Base-by-base conservation (phyloP, 2,888 invertebrate genomes). In the Scelioninae gen. 1 region DNA sequence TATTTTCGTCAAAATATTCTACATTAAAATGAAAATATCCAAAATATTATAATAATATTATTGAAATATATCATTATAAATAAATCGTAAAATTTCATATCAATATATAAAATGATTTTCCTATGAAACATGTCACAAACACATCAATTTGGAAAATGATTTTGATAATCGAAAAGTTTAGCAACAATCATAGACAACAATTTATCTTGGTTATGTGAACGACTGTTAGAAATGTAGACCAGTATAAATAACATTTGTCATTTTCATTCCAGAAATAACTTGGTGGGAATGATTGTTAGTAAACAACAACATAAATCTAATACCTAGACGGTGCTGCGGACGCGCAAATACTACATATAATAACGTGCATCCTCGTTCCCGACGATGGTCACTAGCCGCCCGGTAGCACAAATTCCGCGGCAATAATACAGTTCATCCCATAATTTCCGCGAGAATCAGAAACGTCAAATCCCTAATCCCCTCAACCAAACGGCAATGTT, bases 231-330 rank as follows among this genome's bases (percentile, higher is more conserved):
- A 56, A 58, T 49, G 32, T 38, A 47, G 58, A 8, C 55, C 43
- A 15, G 31, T 49, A 51, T 38, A 72, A 72, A 72, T 60, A 55
- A 47, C 63, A 74, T 74, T 74, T 74, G 47, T 62, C 74, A 74
- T 45, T 55, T 74, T 47, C 63, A 74, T 74, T 74, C 45, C 45
- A 47, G 40, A 74, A 63, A 74, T 71, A 71, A 49, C 71, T 74
- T 43, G 11, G 8, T 16, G 32, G 43, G 13, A 75, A 49, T 72
- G 49, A 75, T 75, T 63, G 65, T 75, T 56, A 56, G 56, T 56
- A 75, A 75, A 56, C 75, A 75, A 65, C 65, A 75, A 65, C 65
- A 56, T 65, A 75, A 65, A 75, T 55, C 38, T 65, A 75, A 65
- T 65, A 65, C 49, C 49, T 15, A 49, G 47, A 5, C 15, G 8